phyloP scores from a whole-genome alignment of 2,888 invertebrate genomes.

The Sesamia inferens region DNA sequence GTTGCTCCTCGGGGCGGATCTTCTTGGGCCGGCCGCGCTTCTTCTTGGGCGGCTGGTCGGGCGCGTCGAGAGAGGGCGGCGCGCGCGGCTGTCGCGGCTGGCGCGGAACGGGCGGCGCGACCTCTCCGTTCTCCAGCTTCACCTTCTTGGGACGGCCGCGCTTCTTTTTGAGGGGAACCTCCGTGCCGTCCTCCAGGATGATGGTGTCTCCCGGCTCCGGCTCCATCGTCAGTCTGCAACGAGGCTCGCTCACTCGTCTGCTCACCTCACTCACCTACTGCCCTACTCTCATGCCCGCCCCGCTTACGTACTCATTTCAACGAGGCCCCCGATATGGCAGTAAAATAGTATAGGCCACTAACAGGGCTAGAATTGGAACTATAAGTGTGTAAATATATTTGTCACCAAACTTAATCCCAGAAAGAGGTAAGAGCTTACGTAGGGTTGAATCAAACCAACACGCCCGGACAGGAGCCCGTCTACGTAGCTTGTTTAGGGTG shows the following conservation, averaged over 20 bases:
- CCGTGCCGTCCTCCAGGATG: slow-evolving; percentile 91
- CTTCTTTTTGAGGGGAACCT: slow-evolving; percentile 95
- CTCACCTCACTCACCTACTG: slow-evolving; percentile 40
- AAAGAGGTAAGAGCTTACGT: slow-evolving; percentile 13
- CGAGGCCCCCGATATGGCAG: slow-evolving; percentile 25
- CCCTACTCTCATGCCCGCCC: slow-evolving; percentile 33
- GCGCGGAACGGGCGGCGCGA: slow-evolving; percentile 89
- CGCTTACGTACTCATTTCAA: slow-evolving; percentile 1
- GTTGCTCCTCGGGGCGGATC: slow-evolving; percentile 92
- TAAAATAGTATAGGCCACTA: slow-evolving; percentile 32
- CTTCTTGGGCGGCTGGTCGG: slow-evolving; percentile 93
- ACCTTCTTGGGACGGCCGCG: slow-evolving; percentile 97
- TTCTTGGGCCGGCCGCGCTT: slow-evolving; percentile 97
- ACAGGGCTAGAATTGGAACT: slow-evolving; percentile 46
- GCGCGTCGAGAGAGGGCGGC: slow-evolving; percentile 69
- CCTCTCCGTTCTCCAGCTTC: slow-evolving; percentile 92
- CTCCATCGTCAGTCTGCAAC: slow-evolving; percentile 87
- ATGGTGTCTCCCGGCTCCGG: slow-evolving; percentile 89
- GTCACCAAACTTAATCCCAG: slow-evolving; percentile 64
- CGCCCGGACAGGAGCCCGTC: slow-evolving; percentile 9
- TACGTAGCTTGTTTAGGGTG: slow-evolving; percentile 23
- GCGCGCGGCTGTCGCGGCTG: slow-evolving; percentile 75
- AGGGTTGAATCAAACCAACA: slow-evolving; percentile 41
- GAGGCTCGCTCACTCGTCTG: slow-evolving; percentile 62
- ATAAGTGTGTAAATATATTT: slow-evolving; percentile 56